phyloP scores from a whole-genome alignment of 2,888 invertebrate species.

The Eustalomyia histrio region DNA sequence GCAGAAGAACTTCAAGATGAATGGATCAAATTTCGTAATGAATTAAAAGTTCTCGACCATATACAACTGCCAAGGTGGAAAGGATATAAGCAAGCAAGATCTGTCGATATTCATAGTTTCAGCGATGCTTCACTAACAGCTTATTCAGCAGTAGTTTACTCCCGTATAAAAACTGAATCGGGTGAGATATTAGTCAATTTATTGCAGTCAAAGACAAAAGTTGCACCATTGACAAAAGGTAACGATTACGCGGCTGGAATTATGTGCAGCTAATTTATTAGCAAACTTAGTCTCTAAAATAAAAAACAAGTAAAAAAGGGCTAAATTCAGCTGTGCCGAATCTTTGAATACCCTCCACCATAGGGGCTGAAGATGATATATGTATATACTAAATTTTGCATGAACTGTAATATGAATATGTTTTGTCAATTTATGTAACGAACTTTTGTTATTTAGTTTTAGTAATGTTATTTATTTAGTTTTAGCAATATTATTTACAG shows the following conservation, averaged over 20 bases:
- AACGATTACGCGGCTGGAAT: constrained; percentile 18
- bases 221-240: constrained; percentile 22
- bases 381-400: too few species aligned
- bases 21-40: constrained; percentile 40
- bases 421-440: too few species aligned
- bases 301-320: too few species aligned
- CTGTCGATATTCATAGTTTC: constrained; percentile 53
- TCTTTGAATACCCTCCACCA: too few species aligned
- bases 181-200: constrained; percentile 16
- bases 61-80: constrained; percentile 36
- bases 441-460: too few species aligned
- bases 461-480: too few species aligned
- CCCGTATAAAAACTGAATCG: constrained; percentile 32
- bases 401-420: too few species aligned
- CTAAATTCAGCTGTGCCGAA: too few species aligned
- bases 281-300: constrained; percentile 18
- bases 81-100: neutral
- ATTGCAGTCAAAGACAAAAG: constrained; percentile 36
- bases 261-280: constrained; percentile 26
- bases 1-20: neutral
- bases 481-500: too few species aligned
- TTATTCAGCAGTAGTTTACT: constrained; percentile 56
- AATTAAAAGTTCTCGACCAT: constrained; percentile 33
- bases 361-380: too few species aligned
- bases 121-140: constrained; percentile 55